These are phyloP conservation scores for Lacanobia wlatinum DNA, from an alignment of 2,888 invertebrate genomes.

Conservation along the genomic window DNA sequence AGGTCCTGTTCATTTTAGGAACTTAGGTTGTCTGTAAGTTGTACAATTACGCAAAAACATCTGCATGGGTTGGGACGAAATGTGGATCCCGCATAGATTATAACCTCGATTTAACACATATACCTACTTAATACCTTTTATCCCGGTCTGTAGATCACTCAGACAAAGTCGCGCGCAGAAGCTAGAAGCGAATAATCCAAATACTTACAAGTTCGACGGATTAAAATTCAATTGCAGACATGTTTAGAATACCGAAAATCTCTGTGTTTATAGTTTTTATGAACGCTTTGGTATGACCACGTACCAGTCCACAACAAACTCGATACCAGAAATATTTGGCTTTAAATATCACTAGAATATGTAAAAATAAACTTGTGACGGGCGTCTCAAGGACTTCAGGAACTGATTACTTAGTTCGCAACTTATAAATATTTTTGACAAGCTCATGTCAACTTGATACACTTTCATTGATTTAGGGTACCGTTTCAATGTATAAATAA, in stretches of 20 bases:
- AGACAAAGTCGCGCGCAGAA: too few relatives aligned
- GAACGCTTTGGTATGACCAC: neutral
- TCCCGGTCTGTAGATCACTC: too few relatives aligned
- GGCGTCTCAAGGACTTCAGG: conserved; percentile 51
- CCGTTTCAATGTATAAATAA: neutral
- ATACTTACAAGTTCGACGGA: neutral
- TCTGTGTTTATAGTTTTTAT: neutral
- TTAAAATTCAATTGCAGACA: neutral
- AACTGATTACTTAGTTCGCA: conserved; percentile 17
- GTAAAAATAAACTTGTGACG: conserved; percentile 17
- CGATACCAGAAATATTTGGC: conserved; percentile 33
- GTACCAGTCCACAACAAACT: conserved; percentile 4
- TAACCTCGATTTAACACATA: too few relatives aligned
- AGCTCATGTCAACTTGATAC: neutral
- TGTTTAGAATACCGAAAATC: neutral
- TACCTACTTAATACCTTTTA: too few relatives aligned
- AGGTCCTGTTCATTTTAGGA: too few relatives aligned
- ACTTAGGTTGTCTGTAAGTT: too few relatives aligned
- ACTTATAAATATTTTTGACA: conserved; percentile 19
- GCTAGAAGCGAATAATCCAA: neutral
- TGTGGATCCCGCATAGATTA: too few relatives aligned
- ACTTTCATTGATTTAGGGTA: conserved; percentile 4
- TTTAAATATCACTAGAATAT: conserved; percentile 44
- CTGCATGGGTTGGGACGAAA: too few relatives aligned
- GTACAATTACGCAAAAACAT: too few relatives aligned